A percentile compares a stretch with the other conserved stretches of the same genome.
These are phyloP conservation scores for Phytoseiulus persimilis DNA, from an alignment of 2,888 invertebrate species.

Conservation along the genomic window DNA sequence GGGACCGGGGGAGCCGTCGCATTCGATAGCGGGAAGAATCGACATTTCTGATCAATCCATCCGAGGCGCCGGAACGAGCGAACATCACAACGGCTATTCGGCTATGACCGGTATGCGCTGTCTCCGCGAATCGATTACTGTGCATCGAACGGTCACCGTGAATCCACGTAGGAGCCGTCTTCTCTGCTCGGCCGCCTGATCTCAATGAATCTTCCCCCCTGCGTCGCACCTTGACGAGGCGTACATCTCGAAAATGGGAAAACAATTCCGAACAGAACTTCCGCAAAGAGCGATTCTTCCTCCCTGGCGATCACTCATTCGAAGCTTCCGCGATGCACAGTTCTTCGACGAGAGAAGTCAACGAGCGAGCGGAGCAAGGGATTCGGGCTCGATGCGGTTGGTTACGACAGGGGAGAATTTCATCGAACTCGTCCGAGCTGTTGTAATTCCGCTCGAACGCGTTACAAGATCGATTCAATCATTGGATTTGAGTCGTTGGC, in stretches of 20 bases:
- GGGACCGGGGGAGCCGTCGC: not conserved
- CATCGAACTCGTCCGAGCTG: not conserved
- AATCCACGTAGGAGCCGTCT: not conserved
- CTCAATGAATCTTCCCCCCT: not conserved
- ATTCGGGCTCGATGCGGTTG: not conserved
- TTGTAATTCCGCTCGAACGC: not conserved
- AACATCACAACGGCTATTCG: too few species aligned
- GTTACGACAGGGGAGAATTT: not conserved
- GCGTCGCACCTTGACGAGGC: not conserved
- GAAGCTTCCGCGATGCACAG: too few species aligned
- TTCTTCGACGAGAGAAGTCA: too few species aligned
- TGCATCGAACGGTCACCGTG: not conserved
- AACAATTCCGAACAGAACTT: not conserved
- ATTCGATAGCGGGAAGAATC: not conserved
- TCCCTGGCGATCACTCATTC: too few species aligned
- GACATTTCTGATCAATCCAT: not conserved
- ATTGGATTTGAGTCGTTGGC: not conserved
- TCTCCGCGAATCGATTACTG: not conserved
- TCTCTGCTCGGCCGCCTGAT: not conserved
- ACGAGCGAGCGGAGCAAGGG: too few species aligned
- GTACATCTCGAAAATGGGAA: not conserved
- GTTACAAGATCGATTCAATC: not conserved
- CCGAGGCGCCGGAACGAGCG: not conserved
- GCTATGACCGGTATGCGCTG: too few species aligned
- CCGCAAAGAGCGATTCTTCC: not conserved